A percentile compares a stretch with the other conserved stretches of the same genome.
phyloP scores from a whole-genome alignment of 2,797 vertebrate genomes.

The Cynopterus sphinx region DNA sequence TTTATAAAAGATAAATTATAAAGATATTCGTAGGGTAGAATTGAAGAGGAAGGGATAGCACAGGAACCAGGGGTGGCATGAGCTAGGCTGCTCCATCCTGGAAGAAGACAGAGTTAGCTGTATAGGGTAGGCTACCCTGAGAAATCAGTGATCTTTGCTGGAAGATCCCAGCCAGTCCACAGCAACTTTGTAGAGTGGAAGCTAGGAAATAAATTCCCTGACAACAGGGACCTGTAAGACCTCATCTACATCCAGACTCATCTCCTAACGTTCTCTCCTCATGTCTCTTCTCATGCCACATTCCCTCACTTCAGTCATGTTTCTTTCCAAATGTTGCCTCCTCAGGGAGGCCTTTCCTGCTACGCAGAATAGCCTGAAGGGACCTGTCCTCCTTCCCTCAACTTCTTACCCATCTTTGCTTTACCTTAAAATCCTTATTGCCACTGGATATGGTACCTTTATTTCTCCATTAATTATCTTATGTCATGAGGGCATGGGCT shows the following conservation, averaged over 20 bases:
- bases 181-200: background rate
- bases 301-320: background rate
- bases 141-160: background rate
- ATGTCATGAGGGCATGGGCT: background rate
- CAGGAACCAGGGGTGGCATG: background rate
- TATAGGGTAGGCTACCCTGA: too few species aligned
- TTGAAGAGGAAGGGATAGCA: background rate
- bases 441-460: background rate
- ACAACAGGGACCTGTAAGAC: background rate
- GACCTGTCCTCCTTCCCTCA: background rate
- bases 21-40: background rate
- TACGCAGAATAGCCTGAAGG: background rate
- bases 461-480: background rate
- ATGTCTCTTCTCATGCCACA: background rate
- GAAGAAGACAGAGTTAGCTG: background rate
- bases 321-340: background rate
- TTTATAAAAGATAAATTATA: background rate
- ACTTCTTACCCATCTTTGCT: background rate
- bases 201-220: background rate
- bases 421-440: background rate
- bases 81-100: background rate
- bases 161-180: background rate
- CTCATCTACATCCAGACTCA: background rate
- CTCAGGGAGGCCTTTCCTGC: background rate
- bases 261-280: background rate